Evolutionary conservation across 2,888 invertebrate species (phyloP).

Genomic region (Hololepta plana): DNA sequence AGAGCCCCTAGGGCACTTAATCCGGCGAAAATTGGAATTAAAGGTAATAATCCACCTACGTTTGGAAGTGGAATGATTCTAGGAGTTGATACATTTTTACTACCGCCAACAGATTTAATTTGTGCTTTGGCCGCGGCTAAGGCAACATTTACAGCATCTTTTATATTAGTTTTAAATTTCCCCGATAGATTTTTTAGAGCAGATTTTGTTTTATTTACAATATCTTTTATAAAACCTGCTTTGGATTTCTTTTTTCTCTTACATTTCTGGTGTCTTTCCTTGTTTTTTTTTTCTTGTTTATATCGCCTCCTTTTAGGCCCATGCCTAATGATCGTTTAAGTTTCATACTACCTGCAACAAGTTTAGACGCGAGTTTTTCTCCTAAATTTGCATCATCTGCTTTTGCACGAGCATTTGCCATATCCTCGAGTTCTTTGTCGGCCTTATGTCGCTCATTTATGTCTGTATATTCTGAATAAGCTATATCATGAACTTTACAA

Average conservation of each 20-base stretch:
- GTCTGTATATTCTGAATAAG: too few species aligned
- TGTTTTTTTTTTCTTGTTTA: too few species aligned
- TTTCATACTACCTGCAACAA: constrained; percentile 4
- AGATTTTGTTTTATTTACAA: constrained; percentile 2
- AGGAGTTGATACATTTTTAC: constrained; percentile 4
- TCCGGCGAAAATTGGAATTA: constrained; percentile 14
- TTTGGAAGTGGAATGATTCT: constrained; percentile 9
- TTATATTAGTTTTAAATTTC: too few species aligned
- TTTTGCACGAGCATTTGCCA: too few species aligned
- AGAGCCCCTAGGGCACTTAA: constrained; percentile 13
- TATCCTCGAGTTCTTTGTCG: too few species aligned
- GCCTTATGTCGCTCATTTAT: too few species aligned
- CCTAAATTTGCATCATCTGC: constrained; percentile 4
- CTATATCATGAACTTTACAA: too few species aligned
- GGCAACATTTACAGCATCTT: constrained; percentile 5
- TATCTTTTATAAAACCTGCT: neutral
- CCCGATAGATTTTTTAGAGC: too few species aligned
- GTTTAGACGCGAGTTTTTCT: constrained; percentile 1
- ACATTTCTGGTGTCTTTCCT: constrained; percentile 2
- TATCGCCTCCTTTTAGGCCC: too few species aligned
- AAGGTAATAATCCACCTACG: constrained; percentile 13
- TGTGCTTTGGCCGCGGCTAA: constrained; percentile 5
- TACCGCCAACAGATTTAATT: constrained; percentile 7
- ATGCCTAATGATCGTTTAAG: constrained; percentile 4
- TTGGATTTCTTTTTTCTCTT: neutral